Base-by-base conservation (phyloP, 1,140 invertebrate species). In the Berghia stephanieae region DNA sequence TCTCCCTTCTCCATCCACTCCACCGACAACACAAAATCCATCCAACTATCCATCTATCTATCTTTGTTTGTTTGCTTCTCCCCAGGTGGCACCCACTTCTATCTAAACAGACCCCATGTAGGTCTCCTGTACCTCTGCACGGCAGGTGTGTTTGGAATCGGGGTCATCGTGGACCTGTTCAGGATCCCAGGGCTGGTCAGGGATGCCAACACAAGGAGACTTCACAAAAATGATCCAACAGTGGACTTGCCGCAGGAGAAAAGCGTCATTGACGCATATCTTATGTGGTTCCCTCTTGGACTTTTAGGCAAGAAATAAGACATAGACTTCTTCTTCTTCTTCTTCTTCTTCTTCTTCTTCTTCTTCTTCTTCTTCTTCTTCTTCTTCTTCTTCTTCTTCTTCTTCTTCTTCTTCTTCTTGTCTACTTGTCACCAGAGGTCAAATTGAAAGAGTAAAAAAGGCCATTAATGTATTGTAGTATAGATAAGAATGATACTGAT, bases 61-160 rank as follows among this genome's bases (percentile, higher is more conserved):
- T n/a, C n/a, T n/a, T 83, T 79, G 78, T 68, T 44, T 43, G 34
- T 42, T n/a, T 49, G 13, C n/a, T 13, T n/a, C n/a, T 49, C 46
- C 46, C n/a, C 57, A 63, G 84, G 84, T 24, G 83, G 77, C 1
- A 83, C 83, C 52, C 79, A 85, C 55, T 85, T 85, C 70, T 85
- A 85, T 66, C 75, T 85, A 10, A 70, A 79, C 5, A n/a, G 84
- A 3, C 75, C 77, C 5, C 36, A 66, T 42, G 79, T 80, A 18
- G 83, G 83, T 10, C 27, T 83, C 13, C 46, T 80, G 16, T 85
- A 85, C 55, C 34, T 83, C 0, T 79, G 79, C 42, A 83, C 84
- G 3, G 76, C 84, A 13, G 84, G 84, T 8, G 43, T 85, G 18
- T 79, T 81, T n/a, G 84, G 84, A 1, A 21, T 84, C 3, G 84